Evolutionary conservation across 2,888 invertebrate genomes (phyloP), one percentile per base, ranked within the genome.

Genomic region (Drosophila merina): DNA sequence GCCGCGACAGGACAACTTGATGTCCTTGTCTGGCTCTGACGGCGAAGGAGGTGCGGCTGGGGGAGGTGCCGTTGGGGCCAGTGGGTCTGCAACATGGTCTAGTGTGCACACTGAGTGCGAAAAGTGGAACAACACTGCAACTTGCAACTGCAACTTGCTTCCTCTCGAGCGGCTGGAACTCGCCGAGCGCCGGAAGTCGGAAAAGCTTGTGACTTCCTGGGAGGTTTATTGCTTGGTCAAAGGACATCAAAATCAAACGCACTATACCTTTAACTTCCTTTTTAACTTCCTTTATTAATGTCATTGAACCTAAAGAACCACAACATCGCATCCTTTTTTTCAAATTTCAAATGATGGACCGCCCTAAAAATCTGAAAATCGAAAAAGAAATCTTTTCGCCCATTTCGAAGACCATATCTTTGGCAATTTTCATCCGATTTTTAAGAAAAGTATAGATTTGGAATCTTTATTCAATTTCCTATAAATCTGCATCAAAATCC

Each of bases 1-100:
- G 69, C 38, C 69, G 72, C 69, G 69, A 69, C 69, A 69, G 69
- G 64, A 69, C 54, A 54, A 72, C 73, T 64, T 64, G 68, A 64
- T 64, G 55, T 64, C 64, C 64, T 68, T 64, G 64, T 64, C 64
- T 64, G 64, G 45, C 45, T 25, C 25, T 67, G 63, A 64, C 67
- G 68, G 40, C 14, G 33, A n/a, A 26, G 50, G 33, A 14, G 50
- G 51, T n/a, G 2, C 3, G 7, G 42, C 20, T n/a, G 48, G 2
- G 20, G 1, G 8, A 6, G n/a, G 36, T 6, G 12, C 36, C 36
- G n/a, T 6, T 5, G 36, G 28, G 26, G 5, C 8, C 4, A 30
- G 30, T 28, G 49, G 10, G 14, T 10, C 8, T 26, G 25, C 25
- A 44, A 44, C 25, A 42, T 9, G 49, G 49, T 14, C 44, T 44